Evolutionary conservation across 1,140 invertebrate species (phyloP).

Genomic region (Arctopsyche grandis): DNA sequence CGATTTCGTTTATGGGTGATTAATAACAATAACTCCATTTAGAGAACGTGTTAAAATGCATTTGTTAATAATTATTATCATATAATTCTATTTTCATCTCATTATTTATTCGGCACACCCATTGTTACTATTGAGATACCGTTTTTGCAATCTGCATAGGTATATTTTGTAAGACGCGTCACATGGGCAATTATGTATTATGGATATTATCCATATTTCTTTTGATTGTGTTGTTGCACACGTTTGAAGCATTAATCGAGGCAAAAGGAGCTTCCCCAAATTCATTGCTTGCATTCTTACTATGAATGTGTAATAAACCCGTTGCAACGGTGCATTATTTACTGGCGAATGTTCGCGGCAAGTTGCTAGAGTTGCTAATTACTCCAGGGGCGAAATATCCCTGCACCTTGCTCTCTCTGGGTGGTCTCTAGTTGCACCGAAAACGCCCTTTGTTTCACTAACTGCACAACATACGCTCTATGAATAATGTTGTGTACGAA

Average conservation of each 20-base stretch:
- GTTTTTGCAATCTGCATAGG: no score
- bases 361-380: conserved; percentile 48
- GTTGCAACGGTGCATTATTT: conserved; percentile 47
- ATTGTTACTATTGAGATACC: no score
- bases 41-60: conserved; percentile 1
- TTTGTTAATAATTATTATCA: background rate
- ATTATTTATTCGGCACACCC: background rate
- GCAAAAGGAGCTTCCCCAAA: no score
- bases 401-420: conserved; percentile 6
- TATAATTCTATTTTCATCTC: background rate
- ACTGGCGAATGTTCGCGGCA: conserved; percentile 16
- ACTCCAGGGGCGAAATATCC: conserved; percentile 43
- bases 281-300: background rate
- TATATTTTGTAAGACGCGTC: no score
- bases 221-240: no score
- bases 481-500: conserved; percentile 2
- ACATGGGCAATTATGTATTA: no score
- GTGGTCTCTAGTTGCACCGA: conserved; percentile 11
- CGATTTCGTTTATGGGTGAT: conserved; percentile 2
- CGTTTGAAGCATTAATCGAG: no score
- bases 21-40: conserved; percentile 9
- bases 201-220: no score
- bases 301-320: conserved; percentile 47
- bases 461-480: background rate
- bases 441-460: conserved; percentile 21